Base-by-base conservation (phyloP, 2,797 vertebrate species). In the Pangasius djambal region DNA sequence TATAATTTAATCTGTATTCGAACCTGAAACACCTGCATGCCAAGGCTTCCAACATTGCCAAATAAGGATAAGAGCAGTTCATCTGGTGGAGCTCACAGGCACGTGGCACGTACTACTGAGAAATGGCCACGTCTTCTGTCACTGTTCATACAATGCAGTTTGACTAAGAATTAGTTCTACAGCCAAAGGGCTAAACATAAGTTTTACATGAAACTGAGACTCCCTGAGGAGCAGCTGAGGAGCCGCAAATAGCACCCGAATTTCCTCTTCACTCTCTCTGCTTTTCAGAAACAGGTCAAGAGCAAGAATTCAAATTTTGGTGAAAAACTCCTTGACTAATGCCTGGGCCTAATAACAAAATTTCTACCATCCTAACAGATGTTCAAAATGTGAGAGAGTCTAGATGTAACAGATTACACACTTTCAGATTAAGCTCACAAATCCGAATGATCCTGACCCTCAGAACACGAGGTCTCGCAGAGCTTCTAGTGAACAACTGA, bases 131-230 rank as follows among this genome's bases (percentile, higher is more conserved):
- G 12, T 48, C 9, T 25, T 34, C 15, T 8, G 18, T 75, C 22
- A 48, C 44, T 34, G 50, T 57, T 55, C 7, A 37, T 50, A 55
- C 52, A 57, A 22, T 74, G 16, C 25, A 61, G 50, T n/a, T 70
- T 50, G 72, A 65, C 48, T 55, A 74, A 31, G 28, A 63, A 77
- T 6, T 57, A n/a, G 13, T 69, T 40, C 25, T 10, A 57, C 15
- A 69, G 50, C n/a, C 16, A 18, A 52, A 22, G 2, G 12, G 59
- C n/a, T 52, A 31, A 55, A 79, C 28, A 16, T 44, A 6, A n/a
- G n/a, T 70, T 79, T 81, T 65, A 67, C 12, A 70, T 57, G 74
- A 85, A 52, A 55, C 69, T 65, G n/a, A 75, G 52, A 84, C 34
- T 72, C 88, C 63, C 83, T 16, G 9, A 72, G 78, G 74, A 81